These are phyloP conservation scores for Melopsittacus undulatus DNA, from an alignment of 2,797 vertebrate genomes.

Conservation along the genomic window DNA sequence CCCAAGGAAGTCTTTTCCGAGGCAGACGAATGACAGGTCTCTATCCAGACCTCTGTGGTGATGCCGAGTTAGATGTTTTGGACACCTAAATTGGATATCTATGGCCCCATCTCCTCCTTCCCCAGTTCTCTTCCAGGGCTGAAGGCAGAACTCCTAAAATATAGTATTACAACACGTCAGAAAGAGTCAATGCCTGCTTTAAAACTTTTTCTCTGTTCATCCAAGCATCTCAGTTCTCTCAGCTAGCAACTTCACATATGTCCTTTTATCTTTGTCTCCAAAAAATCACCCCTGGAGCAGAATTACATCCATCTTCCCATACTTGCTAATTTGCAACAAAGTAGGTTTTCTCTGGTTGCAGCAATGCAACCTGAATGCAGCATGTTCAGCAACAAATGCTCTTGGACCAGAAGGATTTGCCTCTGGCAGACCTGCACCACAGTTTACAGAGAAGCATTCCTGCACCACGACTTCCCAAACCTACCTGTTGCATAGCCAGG, in stretches of 20 bases:
- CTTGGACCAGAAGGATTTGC: background rate
- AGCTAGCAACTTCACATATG: background rate
- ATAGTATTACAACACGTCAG: background rate
- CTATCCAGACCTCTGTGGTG: background rate
- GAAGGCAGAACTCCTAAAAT: background rate
- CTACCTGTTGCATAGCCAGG: background rate
- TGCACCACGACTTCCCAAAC: fast-evolving
- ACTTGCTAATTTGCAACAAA: background rate
- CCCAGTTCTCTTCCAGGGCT: background rate
- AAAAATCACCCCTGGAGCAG: background rate
- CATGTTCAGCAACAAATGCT: background rate
- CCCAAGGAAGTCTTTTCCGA: background rate
- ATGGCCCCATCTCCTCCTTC: background rate
- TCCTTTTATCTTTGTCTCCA: background rate
- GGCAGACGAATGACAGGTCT: background rate
- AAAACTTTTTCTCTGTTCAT: background rate
- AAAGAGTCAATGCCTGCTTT: background rate
- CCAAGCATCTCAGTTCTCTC: background rate
- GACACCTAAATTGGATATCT: background rate
- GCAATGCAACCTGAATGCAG: background rate
- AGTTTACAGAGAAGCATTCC: background rate
- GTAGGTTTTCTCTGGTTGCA: background rate
- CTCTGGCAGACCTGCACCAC: background rate
- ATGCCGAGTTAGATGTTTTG: background rate
- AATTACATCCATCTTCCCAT: background rate